Conservation (phyloP, 30 jellyfish, hydroid and myxozoan genomes). For the Chironex yamaguchii region DNA sequence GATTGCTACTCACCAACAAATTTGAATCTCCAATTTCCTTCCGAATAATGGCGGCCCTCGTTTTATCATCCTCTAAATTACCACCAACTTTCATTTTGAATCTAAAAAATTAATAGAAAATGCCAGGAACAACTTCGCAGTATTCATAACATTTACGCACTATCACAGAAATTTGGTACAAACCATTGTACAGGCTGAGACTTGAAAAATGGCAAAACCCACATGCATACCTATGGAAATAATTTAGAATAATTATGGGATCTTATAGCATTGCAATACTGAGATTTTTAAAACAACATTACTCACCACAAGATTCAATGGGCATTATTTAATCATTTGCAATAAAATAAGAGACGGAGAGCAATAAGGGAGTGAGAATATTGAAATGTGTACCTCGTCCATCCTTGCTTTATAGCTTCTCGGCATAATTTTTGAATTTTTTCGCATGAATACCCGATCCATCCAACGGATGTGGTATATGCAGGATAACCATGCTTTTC, state of each 20-base stretch:
- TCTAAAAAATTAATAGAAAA: conserved; percentile 15
- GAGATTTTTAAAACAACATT: no score
- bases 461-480: conserved; percentile 80
- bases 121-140: not conserved
- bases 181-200: no score
- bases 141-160: no score
- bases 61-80: conserved; percentile 73
- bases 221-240: no score
- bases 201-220: no score
- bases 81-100: conserved; percentile 83
- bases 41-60: conserved; percentile 60
- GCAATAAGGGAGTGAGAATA: no score
- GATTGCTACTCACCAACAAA: conserved; percentile 64
- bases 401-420: conserved; percentile 58
- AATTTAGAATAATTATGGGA: no score
- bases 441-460: conserved; percentile 83
- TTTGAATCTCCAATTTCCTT: conserved; percentile 72
- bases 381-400: conserved; percentile 62
- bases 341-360: no score
- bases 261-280: no score
- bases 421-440: conserved; percentile 54
- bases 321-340: no score
- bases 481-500: conserved; percentile 76
- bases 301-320: no score
- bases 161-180: no score